These are phyloP conservation scores for Phyllotreta striolata DNA, from an alignment of 2,888 invertebrate genomes.

Conservation along the genomic window DNA sequence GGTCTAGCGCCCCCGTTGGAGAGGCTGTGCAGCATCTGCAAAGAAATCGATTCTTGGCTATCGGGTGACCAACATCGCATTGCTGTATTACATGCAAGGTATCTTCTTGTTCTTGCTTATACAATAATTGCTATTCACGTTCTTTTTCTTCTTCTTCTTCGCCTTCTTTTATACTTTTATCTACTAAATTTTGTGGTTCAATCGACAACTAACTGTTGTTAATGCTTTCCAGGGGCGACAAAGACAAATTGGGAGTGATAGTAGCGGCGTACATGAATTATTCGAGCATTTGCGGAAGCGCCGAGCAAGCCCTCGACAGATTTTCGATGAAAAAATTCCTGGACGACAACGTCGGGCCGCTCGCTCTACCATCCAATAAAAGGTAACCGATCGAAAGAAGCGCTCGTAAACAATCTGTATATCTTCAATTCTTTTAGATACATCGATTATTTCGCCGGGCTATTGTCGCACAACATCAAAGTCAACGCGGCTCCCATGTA, in stretches of 20 bases:
- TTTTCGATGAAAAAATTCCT: slow-evolving; percentile 93
- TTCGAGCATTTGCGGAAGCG: slow-evolving; percentile 88
- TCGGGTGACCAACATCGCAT: slow-evolving; percentile 84
- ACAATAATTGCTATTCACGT: slow-evolving; percentile 17
- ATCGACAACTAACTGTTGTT: background rate
- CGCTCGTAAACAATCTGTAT: background rate
- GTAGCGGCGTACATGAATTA: slow-evolving; percentile 95
- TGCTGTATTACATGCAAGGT: slow-evolving; percentile 88
- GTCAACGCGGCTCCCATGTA: slow-evolving; percentile 88
- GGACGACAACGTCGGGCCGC: slow-evolving; percentile 78
- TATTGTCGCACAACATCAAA: slow-evolving; percentile 86
- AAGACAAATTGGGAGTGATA: slow-evolving; percentile 85
- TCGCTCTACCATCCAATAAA: slow-evolving; percentile 78
- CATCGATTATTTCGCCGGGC: slow-evolving; percentile 90
- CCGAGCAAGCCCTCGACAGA: slow-evolving; percentile 85
- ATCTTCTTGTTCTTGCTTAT: slow-evolving; percentile 44
- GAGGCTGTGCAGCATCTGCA: slow-evolving; percentile 89
- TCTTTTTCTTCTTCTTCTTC: slow-evolving; percentile 10
- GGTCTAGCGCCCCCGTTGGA: slow-evolving; percentile 89
- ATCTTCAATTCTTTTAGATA: slow-evolving; percentile 68
- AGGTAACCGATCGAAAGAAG: slow-evolving; percentile 62
- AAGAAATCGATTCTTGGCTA: slow-evolving; percentile 92
- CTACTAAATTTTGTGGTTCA: background rate
- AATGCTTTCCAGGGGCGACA: slow-evolving; percentile 72
- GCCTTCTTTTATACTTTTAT: background rate